These are phyloP conservation scores for Microctonus hyperodae DNA, from an alignment of 2,888 invertebrate genomes.

Conservation along the genomic window DNA sequence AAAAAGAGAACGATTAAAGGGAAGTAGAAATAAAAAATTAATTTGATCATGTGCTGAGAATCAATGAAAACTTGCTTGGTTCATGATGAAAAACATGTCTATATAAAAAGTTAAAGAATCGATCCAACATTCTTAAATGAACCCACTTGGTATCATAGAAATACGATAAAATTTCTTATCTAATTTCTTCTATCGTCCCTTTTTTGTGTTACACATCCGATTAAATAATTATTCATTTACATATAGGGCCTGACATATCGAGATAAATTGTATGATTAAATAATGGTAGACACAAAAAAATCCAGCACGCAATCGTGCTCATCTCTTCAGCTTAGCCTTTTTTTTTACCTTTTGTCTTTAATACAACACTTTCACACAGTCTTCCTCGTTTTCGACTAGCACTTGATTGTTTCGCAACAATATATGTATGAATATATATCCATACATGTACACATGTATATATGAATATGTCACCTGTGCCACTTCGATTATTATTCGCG, in stretches of 20 bases:
- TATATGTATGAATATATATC: not conserved
- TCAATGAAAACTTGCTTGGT: not conserved
- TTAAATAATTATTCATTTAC: too few relatives aligned
- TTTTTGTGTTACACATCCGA: too few relatives aligned
- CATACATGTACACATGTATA: not conserved
- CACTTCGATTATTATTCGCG: not conserved
- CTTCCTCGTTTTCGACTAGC: not conserved
- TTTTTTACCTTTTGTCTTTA: constrained; percentile 23
- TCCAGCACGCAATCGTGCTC: not conserved
- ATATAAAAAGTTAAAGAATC: constrained; percentile 50
- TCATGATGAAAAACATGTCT: not conserved
- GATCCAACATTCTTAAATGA: constrained; percentile 54
- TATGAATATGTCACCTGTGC: not conserved
- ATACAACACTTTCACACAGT: constrained; percentile 14
- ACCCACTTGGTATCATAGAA: constrained; percentile 46
- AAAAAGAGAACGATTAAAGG: too few relatives aligned
- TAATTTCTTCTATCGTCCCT: too few relatives aligned
- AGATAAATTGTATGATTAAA: too few relatives aligned
- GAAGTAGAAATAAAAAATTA: too few relatives aligned
- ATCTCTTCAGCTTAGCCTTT: not conserved
- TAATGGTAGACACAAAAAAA: not conserved
- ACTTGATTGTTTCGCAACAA: not conserved
- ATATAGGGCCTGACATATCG: too few relatives aligned
- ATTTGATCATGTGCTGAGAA: not conserved
- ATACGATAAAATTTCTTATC: too few relatives aligned